Evolutionary conservation across 2,797 vertebrate species (phyloP).

Genomic region (Characodon lateralis): DNA sequence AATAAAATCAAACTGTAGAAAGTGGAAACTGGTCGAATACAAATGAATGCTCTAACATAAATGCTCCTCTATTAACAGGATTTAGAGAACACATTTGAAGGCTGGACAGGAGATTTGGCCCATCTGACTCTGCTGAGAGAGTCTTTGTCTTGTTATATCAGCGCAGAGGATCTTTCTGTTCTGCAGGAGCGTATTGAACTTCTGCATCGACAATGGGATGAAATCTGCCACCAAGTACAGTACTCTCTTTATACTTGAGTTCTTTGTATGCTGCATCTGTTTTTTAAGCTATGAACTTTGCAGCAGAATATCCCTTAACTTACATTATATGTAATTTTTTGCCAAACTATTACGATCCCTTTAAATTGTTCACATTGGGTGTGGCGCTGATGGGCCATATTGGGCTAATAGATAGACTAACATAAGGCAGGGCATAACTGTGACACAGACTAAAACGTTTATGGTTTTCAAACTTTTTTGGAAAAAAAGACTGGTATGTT

Average conservation of each 20-base stretch:
- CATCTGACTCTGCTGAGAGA: conserved; percentile 87
- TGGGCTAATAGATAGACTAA: not conserved
- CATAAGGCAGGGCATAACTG: not conserved
- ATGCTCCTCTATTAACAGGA: conserved; percentile 78
- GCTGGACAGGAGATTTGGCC: conserved; percentile 90
- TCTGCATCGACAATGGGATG: conserved; percentile 95
- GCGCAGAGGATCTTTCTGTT: conserved; percentile 88
- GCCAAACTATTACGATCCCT: not conserved
- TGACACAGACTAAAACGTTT: not conserved
- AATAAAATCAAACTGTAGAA: not conserved
- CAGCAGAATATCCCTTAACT: not conserved
- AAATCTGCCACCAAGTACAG: conserved; percentile 94
- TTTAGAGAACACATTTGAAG: conserved; percentile 88
- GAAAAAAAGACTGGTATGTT: not conserved
- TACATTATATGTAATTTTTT: not conserved
- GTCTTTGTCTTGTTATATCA: conserved; percentile 84
- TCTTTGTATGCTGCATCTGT: not conserved
- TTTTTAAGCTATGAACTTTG: not conserved
- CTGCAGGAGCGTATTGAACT: conserved; percentile 91
- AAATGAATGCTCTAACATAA: not conserved
- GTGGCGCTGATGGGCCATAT: too few relatives aligned
- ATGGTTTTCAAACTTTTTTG: not conserved
- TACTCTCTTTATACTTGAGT: not conserved
- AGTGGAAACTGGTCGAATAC: not conserved
- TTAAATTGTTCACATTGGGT: not conserved